Evolutionary conservation across 2,797 vertebrate genomes (phyloP), one percentile per base, ranked within the genome.

Genomic region (Enteromius paludinosus): DNA sequence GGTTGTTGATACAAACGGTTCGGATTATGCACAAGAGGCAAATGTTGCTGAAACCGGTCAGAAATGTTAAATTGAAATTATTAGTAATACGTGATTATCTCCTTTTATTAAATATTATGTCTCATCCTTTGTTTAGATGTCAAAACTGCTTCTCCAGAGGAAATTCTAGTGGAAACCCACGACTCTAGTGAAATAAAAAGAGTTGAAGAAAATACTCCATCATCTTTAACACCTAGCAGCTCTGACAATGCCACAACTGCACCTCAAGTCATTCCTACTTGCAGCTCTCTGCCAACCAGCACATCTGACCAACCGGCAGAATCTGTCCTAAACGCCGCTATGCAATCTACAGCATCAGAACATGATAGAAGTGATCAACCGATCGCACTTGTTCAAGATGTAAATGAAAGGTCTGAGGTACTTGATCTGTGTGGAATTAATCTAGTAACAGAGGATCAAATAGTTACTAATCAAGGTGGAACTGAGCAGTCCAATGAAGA

Each of bases 121-220:
- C 33, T 61, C 49, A 3, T 52, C 14, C 28, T 11, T 47, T 15
- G 30, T 9, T 18, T 54, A 81, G 47, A 72, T 54, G 15, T 56
- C 15, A 17, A 38, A 52, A 23, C 28, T 38, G 41, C 20, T 28
- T 9, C 64, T 89, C 85, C 79, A 1, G 54, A 83, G 76, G 71
- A 85, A 86, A 90, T 80, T 78, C 41, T 49, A n/a, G 10, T 69
- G 49, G 81, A 91, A 56, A 81, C 64, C n/a, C 88, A 89, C 66
- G 35, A 20, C 23, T 80, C 79, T 45, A 72, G 66, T 47, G 68
- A 61, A 70, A 64, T 70, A 49, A 82, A 52, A 1, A 7, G 1
- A 20, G 30, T 28, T n/a, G 54, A 72, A 56, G 77, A 62, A 61
- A 56, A 17, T 33, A 41, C 68, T 30, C 59, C 35, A 20, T 14